Conservation (phyloP, 2,888 invertebrate genomes). For the Bombyx huttoni region DNA sequence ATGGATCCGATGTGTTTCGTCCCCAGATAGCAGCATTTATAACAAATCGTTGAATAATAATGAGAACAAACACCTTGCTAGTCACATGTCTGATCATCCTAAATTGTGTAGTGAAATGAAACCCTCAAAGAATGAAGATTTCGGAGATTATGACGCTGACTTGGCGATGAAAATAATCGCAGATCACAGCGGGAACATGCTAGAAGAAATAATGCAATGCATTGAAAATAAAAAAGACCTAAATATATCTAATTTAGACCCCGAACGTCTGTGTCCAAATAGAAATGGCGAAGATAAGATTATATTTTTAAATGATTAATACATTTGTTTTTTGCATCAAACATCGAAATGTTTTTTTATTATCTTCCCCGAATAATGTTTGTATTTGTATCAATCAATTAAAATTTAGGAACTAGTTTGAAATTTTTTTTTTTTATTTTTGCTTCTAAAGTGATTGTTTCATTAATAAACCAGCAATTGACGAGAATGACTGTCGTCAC, state of each 20-base stretch:
- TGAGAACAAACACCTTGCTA: conserved; percentile 29
- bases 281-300: conserved; percentile 40
- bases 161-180: conserved; percentile 8
- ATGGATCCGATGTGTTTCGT: conserved; percentile 37
- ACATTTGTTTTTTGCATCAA: background rate
- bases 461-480: background rate
- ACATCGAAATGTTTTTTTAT: no score
- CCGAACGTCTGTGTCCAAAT: conserved; percentile 39
- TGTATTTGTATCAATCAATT: no score
- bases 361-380: no score
- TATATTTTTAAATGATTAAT: conserved; percentile 38
- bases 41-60: conserved; percentile 40
- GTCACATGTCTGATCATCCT: conserved; percentile 24
- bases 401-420: no score
- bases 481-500: background rate
- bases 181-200: conserved; percentile 38
- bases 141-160: conserved; percentile 7
- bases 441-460: background rate
- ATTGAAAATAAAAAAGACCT: conserved; percentile 30
- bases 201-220: conserved; percentile 56
- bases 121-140: conserved; percentile 4
- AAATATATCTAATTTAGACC: conserved; percentile 23
- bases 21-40: conserved; percentile 41
- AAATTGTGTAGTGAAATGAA: conserved; percentile 16
- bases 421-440: no score